phyloP scores from a whole-genome alignment of 2,888 invertebrate genomes.

The Macroteleia sp. region DNA sequence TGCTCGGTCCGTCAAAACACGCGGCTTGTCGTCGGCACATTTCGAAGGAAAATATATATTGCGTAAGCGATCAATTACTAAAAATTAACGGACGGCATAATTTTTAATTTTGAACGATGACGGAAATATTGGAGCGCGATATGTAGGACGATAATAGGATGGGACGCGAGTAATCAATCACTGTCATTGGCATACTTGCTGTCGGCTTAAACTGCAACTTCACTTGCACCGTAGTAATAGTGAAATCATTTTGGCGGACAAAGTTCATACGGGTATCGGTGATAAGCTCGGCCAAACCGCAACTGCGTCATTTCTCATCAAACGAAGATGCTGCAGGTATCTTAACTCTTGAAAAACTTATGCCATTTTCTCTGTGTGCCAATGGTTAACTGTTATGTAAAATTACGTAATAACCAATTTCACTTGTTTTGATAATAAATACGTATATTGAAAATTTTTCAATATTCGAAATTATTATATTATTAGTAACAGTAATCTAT shows the following conservation, averaged over 20 bases:
- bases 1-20: neutral
- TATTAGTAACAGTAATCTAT: too few relatives aligned
- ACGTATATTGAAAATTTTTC: too few relatives aligned
- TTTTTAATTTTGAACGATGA: conserved; percentile 68
- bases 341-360: conserved; percentile 31
- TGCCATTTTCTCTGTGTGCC: conserved; percentile 12
- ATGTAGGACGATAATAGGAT: conserved; percentile 55
- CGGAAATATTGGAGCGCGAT: conserved; percentile 66
- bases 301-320: conserved; percentile 54
- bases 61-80: conserved; percentile 38
- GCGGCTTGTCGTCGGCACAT: neutral
- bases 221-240: conserved; percentile 45
- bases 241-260: conserved; percentile 56
- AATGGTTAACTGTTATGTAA: conserved; percentile 49
- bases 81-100: conserved; percentile 67
- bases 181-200: conserved; percentile 57
- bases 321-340: conserved; percentile 39
- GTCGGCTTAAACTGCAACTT: conserved; percentile 47
- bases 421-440: too few relatives aligned
- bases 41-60: conserved; percentile 8
- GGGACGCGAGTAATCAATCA: conserved; percentile 59
- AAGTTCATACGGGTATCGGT: conserved; percentile 60
- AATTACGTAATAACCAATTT: too few relatives aligned
- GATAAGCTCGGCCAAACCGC: conserved; percentile 47
- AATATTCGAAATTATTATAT: too few relatives aligned